Base-by-base conservation (phyloP, 2,888 invertebrate species). In the Ephialtes manifestator region DNA sequence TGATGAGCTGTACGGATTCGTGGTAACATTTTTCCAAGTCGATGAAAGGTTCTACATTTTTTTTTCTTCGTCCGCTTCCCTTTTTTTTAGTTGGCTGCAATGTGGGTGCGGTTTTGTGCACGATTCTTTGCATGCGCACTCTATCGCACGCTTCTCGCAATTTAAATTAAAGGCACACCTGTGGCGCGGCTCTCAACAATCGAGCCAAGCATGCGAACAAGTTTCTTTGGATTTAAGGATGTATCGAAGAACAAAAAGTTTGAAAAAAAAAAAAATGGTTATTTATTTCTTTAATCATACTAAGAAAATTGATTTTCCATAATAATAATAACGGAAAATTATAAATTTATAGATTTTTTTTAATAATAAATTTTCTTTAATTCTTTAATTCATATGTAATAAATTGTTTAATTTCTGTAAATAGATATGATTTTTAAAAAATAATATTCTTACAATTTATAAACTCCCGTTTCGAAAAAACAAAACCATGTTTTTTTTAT, bases 1-100 rank as follows among this genome's bases (percentile, higher is more conserved):
- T 79, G 70, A 85, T 75, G 70, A 85, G 74, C 46, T 18, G 81
- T 39, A 81, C 60, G 70, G 18, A 80, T 80, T 78, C 48, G 46
- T n/a, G 39, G 28, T 20, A 70, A 53, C 46, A 60, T 39, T 75
- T 75, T 35, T 18, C 60, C 13, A 65, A 81, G 46, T 55, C 28
- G 43, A 15, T 63, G 75, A 78, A 70, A 15, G 43, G 15, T 28
- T 48, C 53, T 18, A 0, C 39, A 65, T 63, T 67, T 84, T 81
- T 78, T 74, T 55, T 60, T 74, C 51, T 20, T 46, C 76, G 28
- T 51, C 39, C 28, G 46, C 48, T 4, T 76, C 3, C 18, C 1
- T 43, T 72, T 68, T 68, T 24, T 43, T 18, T 2, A 46, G 55
- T 76, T 80, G 67, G 65, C 63, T 74, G 72, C 77, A 76, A 63